These are phyloP conservation scores for Donacobius atricapilla DNA, from an alignment of 2,113 vertebrate species.

Conservation along the genomic window DNA sequence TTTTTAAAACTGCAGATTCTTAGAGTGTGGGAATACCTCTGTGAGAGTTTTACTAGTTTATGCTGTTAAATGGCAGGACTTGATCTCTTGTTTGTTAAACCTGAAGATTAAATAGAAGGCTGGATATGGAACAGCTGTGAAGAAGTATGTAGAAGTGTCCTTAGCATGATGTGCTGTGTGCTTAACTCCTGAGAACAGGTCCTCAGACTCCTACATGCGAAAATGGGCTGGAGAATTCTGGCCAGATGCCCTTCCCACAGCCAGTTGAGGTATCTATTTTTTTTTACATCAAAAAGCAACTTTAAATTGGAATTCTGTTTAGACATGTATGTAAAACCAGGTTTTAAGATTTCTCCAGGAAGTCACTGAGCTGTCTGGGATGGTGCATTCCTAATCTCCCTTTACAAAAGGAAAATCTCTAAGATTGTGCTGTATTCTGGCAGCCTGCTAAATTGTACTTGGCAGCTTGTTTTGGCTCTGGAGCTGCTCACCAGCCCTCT, in stretches of 20 bases:
- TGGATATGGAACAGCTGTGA: neutral
- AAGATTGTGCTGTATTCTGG: neutral
- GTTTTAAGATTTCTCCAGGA: neutral
- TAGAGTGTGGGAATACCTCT: neutral
- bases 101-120: neutral
- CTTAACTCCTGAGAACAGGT: neutral
- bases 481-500: slow-evolving; percentile 7
- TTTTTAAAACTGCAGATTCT: neutral
- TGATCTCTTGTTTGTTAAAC: neutral
- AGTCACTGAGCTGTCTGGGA: neutral
- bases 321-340: neutral
- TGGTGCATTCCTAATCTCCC: neutral
- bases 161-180: neutral
- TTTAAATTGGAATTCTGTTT: neutral
- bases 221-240: neutral
- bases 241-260: neutral
- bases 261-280: neutral
- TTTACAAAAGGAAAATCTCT: neutral
- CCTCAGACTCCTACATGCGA: neutral
- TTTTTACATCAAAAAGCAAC: neutral
- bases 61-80: neutral
- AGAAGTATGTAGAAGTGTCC: neutral
- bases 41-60: neutral
- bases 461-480: slow-evolving; percentile 49
- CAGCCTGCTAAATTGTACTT: slow-evolving; percentile 51